Evolutionary conservation across 2,888 invertebrate species (phyloP).

Genomic region (Nymphalis c-album): DNA sequence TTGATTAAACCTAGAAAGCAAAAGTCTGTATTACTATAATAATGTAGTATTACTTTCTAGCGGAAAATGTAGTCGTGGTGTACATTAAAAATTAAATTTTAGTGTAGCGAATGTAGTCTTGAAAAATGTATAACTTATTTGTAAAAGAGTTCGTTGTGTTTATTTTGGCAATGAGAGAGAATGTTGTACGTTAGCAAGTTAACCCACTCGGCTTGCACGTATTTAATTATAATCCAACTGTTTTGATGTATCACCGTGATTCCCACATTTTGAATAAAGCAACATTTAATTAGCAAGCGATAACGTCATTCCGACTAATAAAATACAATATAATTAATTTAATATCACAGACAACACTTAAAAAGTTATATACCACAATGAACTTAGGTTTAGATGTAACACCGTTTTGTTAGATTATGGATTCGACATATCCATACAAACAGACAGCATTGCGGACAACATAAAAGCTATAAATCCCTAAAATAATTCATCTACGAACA

Average conservation of each 20-base stretch:
- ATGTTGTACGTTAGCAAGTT: conserved; percentile 10
- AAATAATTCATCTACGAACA: conserved; percentile 67
- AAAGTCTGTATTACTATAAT: no score
- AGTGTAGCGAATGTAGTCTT: conserved; percentile 5
- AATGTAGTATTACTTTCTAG: no score
- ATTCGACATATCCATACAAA: conserved; percentile 38
- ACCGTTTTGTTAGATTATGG: conserved; percentile 35
- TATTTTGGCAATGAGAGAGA: conserved; percentile 18
- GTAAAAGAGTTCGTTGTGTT: conserved; percentile 7
- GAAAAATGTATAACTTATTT: conserved; percentile 18
- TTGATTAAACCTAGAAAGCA: no score
- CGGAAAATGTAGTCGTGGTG: not conserved
- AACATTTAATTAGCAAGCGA: conserved; percentile 31
- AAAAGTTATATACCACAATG: conserved; percentile 39
- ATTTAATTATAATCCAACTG: conserved; percentile 14
- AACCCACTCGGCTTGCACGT: conserved; percentile 8
- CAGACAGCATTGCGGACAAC: conserved; percentile 55
- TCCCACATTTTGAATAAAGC: conserved; percentile 16
- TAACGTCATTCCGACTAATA: conserved; percentile 41
- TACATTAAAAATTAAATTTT: not conserved
- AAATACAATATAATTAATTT: conserved; percentile 23
- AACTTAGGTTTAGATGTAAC: conserved; percentile 32
- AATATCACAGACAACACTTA: conserved; percentile 20
- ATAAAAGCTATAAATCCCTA: conserved; percentile 71
- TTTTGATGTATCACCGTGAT: conserved; percentile 10